Conservation (phyloP, 1,140 invertebrate genomes). For the Anoplolepis gracilipes region DNA sequence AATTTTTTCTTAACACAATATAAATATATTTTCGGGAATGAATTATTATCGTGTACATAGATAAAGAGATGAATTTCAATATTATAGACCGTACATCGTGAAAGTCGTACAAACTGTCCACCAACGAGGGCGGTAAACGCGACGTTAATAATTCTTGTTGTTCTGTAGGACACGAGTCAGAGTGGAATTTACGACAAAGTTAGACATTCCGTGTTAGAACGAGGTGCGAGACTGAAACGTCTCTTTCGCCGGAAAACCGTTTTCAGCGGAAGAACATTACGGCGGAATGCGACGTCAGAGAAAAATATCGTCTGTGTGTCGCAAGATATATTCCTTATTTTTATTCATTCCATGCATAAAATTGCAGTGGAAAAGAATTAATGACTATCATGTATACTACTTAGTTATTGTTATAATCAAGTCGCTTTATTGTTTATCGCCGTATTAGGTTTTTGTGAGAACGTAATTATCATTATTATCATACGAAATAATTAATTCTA, state of each 20-base stretch:
- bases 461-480: constrained; percentile 16
- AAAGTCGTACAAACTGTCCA: constrained; percentile 51
- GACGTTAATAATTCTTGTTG: constrained; percentile 66
- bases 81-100: constrained; percentile 48
- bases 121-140: constrained; percentile 33
- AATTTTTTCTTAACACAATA: neutral
- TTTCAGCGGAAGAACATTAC: neutral
- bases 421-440: neutral
- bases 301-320: constrained; percentile 20
- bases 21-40: neutral
- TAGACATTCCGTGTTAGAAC: constrained; percentile 61
- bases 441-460: neutral
- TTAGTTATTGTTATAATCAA: neutral
- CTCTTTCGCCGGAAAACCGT: constrained; percentile 25
- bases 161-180: constrained; percentile 53
- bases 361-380: neutral
- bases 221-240: constrained; percentile 38
- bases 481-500: neutral
- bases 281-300: constrained; percentile 26
- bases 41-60: neutral
- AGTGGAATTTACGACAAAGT: constrained; percentile 50
- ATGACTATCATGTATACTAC: neutral
- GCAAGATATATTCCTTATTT: constrained; percentile 30
- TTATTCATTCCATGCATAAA: constrained; percentile 3
- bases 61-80: neutral